Base-by-base conservation (phyloP, 2,113 vertebrate species). In the Cyprinodon tularosa region DNA sequence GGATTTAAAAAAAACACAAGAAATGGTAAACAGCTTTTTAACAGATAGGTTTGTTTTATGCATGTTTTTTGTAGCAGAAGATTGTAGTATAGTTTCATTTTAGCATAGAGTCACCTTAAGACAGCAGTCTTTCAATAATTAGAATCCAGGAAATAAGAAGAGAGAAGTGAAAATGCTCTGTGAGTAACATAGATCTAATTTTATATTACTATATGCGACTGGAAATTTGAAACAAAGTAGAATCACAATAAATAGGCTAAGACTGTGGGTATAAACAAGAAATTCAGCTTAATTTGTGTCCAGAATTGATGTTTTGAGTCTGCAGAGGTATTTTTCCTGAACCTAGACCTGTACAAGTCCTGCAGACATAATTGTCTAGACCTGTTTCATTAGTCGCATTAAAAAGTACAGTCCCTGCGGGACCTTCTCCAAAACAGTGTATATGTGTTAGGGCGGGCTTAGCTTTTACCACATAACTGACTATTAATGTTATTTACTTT, bases 1-100 rank as follows among this genome's bases (percentile, higher is more conserved):
- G 1, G 29, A 29, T 29, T 29, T 29, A 66, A 4, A 60, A n/a
- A 57, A 20, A 76, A 65, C 37, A 67, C 36, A 70, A 50, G 17
- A 0, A 11, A 60, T 13, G 65, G 38, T 66, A 70, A 68, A 79
- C 20, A 71, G 40, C 39, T 20, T 4, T 20, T 40, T 38, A 44
- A 67, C 37, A 64, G 73, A 90, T 84, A 86, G 62, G 48, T 62
- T 17, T 83, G 74, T 85, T 85, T 77, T 77, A 42, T 66, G 47
- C 67, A 61, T 29, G 29, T 29, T 29, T 29, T 29, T 29, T 29
- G 29, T 29, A 29, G 29, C 29, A 29, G 29, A 29, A 29, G 29
- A 29, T 29, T 29, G 29, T 29, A 29, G 29, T 29, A 29, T 29
- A 29, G 8, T 57, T n/a, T 20, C 9, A 9, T 4, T 57, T 57